Base-by-base conservation (phyloP, 1,140 invertebrate genomes). In the Drosophila littoralis region DNA sequence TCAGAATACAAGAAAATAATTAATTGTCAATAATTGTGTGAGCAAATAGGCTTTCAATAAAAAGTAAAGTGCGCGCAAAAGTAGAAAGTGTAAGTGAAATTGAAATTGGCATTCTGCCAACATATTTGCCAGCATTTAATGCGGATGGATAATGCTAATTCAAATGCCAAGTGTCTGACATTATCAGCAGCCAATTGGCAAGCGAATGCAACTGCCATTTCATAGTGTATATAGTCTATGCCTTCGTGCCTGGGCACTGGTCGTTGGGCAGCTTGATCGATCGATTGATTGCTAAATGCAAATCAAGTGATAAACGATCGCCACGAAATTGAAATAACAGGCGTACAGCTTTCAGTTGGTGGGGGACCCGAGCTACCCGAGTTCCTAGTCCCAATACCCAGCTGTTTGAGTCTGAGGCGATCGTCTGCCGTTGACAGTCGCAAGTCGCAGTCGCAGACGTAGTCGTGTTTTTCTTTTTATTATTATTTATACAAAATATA, bases 261-360 rank as follows among this genome's bases (percentile, higher is more conserved):
- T 57, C 72, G 65, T 55, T 74, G 48, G 79, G 54, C 66, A 60
- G 66, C 42, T 54, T 42, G 43, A 64, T 70, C 64, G 72, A 77
- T 77, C 71, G 71, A 77, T 70, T 51, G 79, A 82, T 75, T 66
- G 58, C 70, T 45, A 65, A 71, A 89, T 86, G 84, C 83, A 84
- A 91, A 91, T 91, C 67, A 79, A 91, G 90, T 91, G 86, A 91
- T 91, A 91, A 91, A 90, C 83, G 81, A 91, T 91, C 90, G 81
- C 73, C 77, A 75, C 66, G 59, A 78, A 90, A 91, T 81, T 78
- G 70, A 91, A 79, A 74, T 88, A 91, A 90, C 90, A 91, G 86
- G 90, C 85, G 81, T 77, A 45, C 90, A 91, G 90, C 85, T 57
- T 46, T 75, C 43, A 59, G 52, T 48, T 74, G 72, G 28, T 54